These are phyloP conservation scores for Trachurus trachurus DNA, from an alignment of 2,797 vertebrate genomes.

Conservation along the genomic window DNA sequence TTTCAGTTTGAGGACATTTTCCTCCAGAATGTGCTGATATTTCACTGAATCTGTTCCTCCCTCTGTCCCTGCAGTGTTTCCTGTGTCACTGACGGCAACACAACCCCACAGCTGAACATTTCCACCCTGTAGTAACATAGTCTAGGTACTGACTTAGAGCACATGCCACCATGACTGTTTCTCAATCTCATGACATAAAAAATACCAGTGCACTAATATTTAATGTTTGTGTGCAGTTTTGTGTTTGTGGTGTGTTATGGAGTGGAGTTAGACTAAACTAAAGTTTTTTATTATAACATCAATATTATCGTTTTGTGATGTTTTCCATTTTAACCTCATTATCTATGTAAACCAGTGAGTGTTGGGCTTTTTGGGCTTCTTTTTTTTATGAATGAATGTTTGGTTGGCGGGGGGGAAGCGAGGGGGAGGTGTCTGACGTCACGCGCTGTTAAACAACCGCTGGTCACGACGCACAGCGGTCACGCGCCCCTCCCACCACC, in stretches of 20 bases:
- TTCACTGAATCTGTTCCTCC: not conserved
- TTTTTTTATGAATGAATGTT: slow-evolving; percentile 76
- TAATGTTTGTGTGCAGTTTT: no score
- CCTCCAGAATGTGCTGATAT: not conserved
- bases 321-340: not conserved
- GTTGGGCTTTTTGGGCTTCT: not conserved
- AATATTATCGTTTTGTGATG: not conserved
- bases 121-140: not conserved
- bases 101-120: not conserved
- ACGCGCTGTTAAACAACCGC: slow-evolving; percentile 58
- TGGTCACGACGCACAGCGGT: slow-evolving; percentile 72
- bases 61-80: not conserved
- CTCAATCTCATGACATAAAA: not conserved
- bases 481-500: slow-evolving; percentile 54
- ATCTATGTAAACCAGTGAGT: not conserved
- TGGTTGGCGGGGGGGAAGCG: slow-evolving; percentile 29
- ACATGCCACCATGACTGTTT: not conserved
- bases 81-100: not conserved
- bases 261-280: not conserved
- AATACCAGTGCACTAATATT: not conserved
- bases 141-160: not conserved
- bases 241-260: no score
- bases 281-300: not conserved
- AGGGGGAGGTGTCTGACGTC: slow-evolving; percentile 72
- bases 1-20: not conserved